A percentile compares a stretch with the other conserved stretches of the same genome.
Evolutionary conservation across 2,113 vertebrate species (phyloP).

Genomic region (Corythaixoides concolor): DNA sequence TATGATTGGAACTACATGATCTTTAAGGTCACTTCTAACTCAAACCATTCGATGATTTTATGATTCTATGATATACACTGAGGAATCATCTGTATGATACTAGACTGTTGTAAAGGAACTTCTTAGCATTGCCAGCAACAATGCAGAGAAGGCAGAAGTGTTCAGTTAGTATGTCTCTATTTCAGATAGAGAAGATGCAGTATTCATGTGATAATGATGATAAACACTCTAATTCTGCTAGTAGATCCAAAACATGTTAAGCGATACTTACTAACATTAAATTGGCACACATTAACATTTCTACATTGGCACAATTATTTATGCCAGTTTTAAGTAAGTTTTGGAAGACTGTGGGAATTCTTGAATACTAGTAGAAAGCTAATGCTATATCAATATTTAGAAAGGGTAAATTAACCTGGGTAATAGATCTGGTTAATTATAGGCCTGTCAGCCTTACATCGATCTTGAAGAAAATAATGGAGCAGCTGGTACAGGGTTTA

Average conservation of each 20-base stretch:
- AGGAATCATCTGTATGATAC: accelerated
- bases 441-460: background rate
- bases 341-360: background rate
- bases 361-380: background rate
- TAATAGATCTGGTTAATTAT: background rate
- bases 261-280: background rate
- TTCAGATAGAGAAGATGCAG: background rate
- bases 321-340: background rate
- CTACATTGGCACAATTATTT: background rate
- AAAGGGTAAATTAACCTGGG: background rate
- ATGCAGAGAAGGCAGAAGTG: background rate
- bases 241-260: background rate
- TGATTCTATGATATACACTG: background rate
- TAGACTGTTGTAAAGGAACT: background rate
- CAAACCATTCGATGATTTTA: too few relatives aligned
- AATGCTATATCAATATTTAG: background rate
- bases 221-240: background rate
- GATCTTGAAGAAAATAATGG: background rate
- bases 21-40: too few relatives aligned
- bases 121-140: background rate
- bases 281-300: background rate
- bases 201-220: background rate
- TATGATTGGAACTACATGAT: too few relatives aligned
- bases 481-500: background rate
- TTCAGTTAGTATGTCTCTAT: background rate